Conservation (phyloP, 2,888 invertebrate genomes). For the Epinotia demarniana region DNA sequence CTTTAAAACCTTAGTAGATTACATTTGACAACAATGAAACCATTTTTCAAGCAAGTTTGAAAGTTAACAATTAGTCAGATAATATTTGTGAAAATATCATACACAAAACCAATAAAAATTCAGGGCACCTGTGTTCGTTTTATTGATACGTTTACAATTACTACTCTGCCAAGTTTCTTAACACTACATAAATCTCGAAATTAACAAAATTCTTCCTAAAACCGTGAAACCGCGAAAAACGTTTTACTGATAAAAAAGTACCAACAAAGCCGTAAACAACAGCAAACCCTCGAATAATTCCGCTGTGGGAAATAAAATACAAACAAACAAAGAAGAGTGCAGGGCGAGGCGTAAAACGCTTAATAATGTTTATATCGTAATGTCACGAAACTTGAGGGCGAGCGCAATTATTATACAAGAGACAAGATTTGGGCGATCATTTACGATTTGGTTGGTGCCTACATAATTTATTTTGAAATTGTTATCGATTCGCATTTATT, state of each 20-base stretch:
- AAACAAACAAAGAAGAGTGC: constrained; percentile 16
- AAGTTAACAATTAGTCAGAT: too few relatives aligned
- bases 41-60: too few relatives aligned
- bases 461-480: too few relatives aligned
- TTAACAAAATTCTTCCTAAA: too few relatives aligned
- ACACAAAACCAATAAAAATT: too few relatives aligned
- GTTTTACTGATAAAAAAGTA: neutral
- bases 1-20: too few relatives aligned
- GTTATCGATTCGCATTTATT: too few relatives aligned
- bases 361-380: constrained; percentile 37
- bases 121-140: too few relatives aligned
- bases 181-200: neutral
- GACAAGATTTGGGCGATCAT: neutral
- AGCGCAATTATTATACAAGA: neutral
- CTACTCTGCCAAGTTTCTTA: neutral
- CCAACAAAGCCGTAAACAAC: neutral
- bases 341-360: constrained; percentile 31
- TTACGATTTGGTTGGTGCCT: too few relatives aligned
- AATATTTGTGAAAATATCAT: too few relatives aligned
- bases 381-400: constrained; percentile 17
- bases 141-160: neutral
- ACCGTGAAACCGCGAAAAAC: neutral
- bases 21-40: too few relatives aligned
- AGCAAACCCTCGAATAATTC: neutral
- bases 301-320: constrained; percentile 2